Conservation (phyloP, 2,797 vertebrate species). For the Peromyscus melanophrys region DNA sequence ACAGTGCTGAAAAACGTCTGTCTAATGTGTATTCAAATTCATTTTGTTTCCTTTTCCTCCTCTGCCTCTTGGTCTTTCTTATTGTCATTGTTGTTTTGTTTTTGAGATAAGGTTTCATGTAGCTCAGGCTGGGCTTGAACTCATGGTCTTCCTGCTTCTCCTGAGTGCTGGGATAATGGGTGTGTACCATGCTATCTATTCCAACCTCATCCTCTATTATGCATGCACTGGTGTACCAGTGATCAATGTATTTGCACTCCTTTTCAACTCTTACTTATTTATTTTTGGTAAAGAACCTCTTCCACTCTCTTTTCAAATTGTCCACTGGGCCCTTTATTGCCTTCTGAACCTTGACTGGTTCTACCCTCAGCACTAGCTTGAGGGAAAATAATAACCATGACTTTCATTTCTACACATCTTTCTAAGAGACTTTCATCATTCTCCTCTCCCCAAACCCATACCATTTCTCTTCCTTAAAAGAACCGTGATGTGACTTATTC, state of each 20-base stretch:
- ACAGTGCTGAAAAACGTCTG: neutral
- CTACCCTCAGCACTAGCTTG: neutral
- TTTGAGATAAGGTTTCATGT: neutral
- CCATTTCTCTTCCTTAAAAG: slow-evolving; percentile 40
- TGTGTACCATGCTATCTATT: neutral
- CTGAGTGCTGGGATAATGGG: neutral
- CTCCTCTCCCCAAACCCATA: no score
- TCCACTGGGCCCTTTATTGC: neutral
- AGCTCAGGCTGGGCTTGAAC: neutral
- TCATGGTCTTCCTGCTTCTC: neutral
- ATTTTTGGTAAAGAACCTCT: neutral
- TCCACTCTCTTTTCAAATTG: slow-evolving; percentile 7
- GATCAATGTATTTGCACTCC: neutral
- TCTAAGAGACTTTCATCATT: neutral
- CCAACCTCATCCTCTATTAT: neutral
- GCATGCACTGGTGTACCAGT: neutral
- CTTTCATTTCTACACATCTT: slow-evolving; percentile 18
- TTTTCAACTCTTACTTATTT: neutral
- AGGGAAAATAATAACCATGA: neutral
- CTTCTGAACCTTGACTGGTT: neutral
- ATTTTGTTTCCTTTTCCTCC: neutral
- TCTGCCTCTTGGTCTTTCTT: neutral
- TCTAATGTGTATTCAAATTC: neutral
- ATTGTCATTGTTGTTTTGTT: neutral
- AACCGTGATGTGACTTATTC: neutral